Base-by-base conservation (phyloP, 2,888 invertebrate species). In the Beris morrisii region DNA sequence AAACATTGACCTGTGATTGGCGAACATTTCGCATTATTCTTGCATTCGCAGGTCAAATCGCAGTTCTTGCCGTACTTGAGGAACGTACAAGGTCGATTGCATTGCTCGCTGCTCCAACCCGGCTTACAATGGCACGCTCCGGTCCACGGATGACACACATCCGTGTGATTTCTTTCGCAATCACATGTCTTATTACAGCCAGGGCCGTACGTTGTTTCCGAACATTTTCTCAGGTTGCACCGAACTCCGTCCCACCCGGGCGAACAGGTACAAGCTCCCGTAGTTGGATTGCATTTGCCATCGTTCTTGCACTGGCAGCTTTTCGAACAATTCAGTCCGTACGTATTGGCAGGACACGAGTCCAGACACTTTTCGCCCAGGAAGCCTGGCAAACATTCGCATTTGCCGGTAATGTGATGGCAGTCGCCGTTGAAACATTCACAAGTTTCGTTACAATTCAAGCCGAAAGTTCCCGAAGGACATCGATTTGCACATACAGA, bases 11-110 rank as follows among this genome's bases (percentile, higher is more conserved):
- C 95, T 77, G 92, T 89, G 13, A 91, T 79, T 0, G 94, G 91
- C 38, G 92, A 90, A 79, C 95, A 95, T 72, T 89, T 90, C 32
- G 92, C 95, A 74, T 88, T 90, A 78, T 95, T 93, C 76, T 88
- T 85, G 78, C 95, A 95, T 68, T 88, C 84, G 76, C 95, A 95
- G 5, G 83, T 83, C 45, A 86, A 82, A 63, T 85, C 84, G 75
- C 95, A 95, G 12, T 88, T 89, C 75, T 88, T 86, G 31, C 95
- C 95, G 79, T 86, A 95, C 3, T 87, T 92, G 69, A 92, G 86
- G 70, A 91, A 84, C 11, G 92, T 88, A 76, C 95, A 95, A 64
- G 91, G 91, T 0, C 94, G 84, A 64, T 86, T 83, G 77, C 95
- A 95, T 54, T 86, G 85, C 59, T 84, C 84, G 45, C 93, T 93